Evolutionary conservation across 2,888 invertebrate genomes (phyloP).

Genomic region (Microplitis manilae): DNA sequence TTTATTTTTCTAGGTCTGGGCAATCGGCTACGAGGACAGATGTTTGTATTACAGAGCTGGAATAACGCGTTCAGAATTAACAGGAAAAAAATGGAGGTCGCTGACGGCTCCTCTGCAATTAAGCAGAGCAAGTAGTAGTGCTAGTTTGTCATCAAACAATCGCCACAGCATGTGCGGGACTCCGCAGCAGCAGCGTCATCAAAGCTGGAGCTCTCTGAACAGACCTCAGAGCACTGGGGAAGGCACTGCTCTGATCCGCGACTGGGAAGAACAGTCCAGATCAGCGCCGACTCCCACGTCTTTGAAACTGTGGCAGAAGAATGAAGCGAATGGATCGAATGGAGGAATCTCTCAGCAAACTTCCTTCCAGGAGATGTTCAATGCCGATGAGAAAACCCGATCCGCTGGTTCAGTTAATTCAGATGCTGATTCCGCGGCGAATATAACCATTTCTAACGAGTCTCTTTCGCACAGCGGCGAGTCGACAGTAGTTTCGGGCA

Average conservation of each 20-base stretch:
- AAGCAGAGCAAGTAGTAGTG: constrained; percentile 86
- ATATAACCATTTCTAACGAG: constrained; percentile 69
- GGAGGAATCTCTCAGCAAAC: constrained; percentile 58
- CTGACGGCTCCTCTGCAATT: constrained; percentile 87
- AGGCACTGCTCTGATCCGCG: constrained; percentile 75
- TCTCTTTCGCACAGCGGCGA: constrained; percentile 68
- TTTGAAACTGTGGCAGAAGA: constrained; percentile 71
- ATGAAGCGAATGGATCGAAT: constrained; percentile 46
- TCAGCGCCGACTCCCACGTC: constrained; percentile 84
- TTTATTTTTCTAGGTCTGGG: constrained; percentile 77
- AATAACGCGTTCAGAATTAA: constrained; percentile 81
- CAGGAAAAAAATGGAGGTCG: constrained; percentile 90
- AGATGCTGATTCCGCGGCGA: constrained; percentile 64
- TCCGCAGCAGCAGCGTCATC: constrained; percentile 75
- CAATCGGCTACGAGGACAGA: constrained; percentile 87
- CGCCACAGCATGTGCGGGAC: constrained; percentile 68
- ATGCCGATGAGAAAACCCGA: constrained; percentile 62
- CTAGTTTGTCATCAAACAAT: constrained; percentile 76
- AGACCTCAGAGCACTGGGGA: constrained; percentile 74
- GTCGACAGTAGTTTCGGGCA: constrained; percentile 67
- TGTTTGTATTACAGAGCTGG: constrained; percentile 86
- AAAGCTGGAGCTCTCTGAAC: constrained; percentile 79
- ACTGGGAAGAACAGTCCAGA: constrained; percentile 81
- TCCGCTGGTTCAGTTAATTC: constrained; percentile 58
- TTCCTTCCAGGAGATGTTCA: constrained; percentile 63